Conservation (phyloP, 2,888 invertebrate species). For the Calephelis perditalis region DNA sequence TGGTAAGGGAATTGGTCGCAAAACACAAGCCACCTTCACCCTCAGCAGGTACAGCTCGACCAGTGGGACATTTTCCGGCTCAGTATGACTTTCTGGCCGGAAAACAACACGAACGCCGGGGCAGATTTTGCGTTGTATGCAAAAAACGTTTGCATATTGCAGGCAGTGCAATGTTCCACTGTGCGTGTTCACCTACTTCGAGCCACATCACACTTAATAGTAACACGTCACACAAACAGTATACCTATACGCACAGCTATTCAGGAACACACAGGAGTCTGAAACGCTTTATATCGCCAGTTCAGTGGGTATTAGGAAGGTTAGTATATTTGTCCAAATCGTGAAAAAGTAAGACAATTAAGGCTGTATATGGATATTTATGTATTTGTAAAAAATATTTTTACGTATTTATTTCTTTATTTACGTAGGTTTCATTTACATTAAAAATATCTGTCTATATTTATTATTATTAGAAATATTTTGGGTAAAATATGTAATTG, state of each 20-base stretch:
- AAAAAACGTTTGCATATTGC: constrained; percentile 24
- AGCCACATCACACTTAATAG: constrained; percentile 18
- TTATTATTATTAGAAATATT: constrained; percentile 15
- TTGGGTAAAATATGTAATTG: constrained; percentile 18
- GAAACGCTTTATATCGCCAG: constrained; percentile 19
- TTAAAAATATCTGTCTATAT: constrained; percentile 11
- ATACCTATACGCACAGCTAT: constrained; percentile 16
- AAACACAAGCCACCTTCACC: constrained; percentile 14
- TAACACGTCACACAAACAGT: constrained; percentile 16
- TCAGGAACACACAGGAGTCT: constrained; percentile 17
- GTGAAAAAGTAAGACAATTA: constrained; percentile 18
- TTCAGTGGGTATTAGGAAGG: constrained; percentile 17
- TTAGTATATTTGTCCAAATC: constrained; percentile 19
- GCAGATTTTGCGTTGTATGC: constrained; percentile 22
- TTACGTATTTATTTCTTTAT: constrained; percentile 18
- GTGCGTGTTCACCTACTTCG: constrained; percentile 25
- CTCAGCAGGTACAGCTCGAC: constrained; percentile 8
- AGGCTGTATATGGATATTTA: constrained; percentile 17
- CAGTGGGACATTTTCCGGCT: constrained; percentile 14
- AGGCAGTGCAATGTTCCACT: constrained; percentile 22
- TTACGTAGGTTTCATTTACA: constrained; percentile 16
- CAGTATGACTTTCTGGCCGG: constrained; percentile 19
- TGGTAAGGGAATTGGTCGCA: constrained; percentile 18
- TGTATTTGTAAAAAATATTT: constrained; percentile 16
- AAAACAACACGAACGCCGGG: constrained; percentile 16